Conservation (phyloP, 2,888 invertebrate genomes). For the Acleris holmiana region DNA sequence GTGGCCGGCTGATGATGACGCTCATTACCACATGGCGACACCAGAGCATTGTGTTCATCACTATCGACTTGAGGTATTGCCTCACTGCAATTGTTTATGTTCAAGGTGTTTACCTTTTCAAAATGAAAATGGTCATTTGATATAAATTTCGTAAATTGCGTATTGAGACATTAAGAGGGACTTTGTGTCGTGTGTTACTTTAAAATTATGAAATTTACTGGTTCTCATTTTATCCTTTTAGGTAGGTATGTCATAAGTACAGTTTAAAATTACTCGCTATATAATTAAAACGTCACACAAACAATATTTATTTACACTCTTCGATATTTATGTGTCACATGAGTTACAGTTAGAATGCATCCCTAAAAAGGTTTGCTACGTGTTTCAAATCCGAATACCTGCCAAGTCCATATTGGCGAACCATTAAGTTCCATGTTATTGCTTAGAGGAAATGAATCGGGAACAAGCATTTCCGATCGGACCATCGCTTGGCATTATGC, state of each 20-base stretch:
- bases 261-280: background rate
- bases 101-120: slow-evolving; percentile 25
- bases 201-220: background rate
- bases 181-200: background rate
- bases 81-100: slow-evolving; percentile 28
- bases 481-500: background rate
- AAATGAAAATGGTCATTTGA: slow-evolving; percentile 14
- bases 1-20: slow-evolving; percentile 11
- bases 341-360: slow-evolving; percentile 66
- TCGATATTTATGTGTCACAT: slow-evolving; percentile 43
- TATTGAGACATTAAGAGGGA: background rate
- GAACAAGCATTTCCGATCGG: slow-evolving; percentile 61
- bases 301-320: slow-evolving; percentile 2
- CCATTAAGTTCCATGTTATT: slow-evolving; percentile 58
- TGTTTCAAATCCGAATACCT: slow-evolving; percentile 68
- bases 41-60: slow-evolving; percentile 27
- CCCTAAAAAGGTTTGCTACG: slow-evolving; percentile 61
- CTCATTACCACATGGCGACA: slow-evolving; percentile 36
- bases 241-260: no score
- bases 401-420: slow-evolving; percentile 62
- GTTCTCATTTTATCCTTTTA: no score
- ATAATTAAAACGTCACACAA: background rate
- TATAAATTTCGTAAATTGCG: background rate
- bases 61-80: slow-evolving; percentile 15
- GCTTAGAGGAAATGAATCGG: slow-evolving; percentile 72